phyloP scores from a whole-genome alignment of 1,140 invertebrate genomes.

The Brachystomella parvula region DNA sequence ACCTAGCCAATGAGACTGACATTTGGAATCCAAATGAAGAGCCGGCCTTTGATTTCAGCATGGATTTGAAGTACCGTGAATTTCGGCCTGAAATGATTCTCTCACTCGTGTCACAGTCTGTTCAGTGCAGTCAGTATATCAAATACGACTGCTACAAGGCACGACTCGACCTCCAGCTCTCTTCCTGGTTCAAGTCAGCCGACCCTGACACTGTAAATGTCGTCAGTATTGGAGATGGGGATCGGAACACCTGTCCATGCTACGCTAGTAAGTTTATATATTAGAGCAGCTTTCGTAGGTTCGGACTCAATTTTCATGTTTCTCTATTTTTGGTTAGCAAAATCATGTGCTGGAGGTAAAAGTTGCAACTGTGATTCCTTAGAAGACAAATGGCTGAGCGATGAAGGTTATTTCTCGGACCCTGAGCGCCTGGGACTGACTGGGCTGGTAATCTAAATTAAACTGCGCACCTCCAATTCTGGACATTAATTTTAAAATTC shows the following conservation, averaged over 20 bases:
- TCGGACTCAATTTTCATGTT: slow-evolving; percentile 10
- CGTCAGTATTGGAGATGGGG: slow-evolving; percentile 74
- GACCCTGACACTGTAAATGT: slow-evolving; percentile 60
- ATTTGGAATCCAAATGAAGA: slow-evolving; percentile 32
- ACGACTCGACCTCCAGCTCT: slow-evolving; percentile 73
- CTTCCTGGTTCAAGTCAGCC: slow-evolving; percentile 82
- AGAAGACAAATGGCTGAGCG: slow-evolving; percentile 74
- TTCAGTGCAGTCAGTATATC: slow-evolving; percentile 80
- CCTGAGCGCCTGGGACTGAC: slow-evolving; percentile 76
- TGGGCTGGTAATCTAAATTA: slow-evolving; percentile 56
- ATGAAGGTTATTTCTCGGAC: slow-evolving; percentile 73
- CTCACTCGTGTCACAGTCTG: slow-evolving; percentile 75
- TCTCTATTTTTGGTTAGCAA: slow-evolving; percentile 37
- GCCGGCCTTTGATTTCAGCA: slow-evolving; percentile 62
- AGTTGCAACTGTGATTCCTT: slow-evolving; percentile 75
- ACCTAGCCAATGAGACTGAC: slow-evolving; percentile 72
- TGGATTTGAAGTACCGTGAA: slow-evolving; percentile 76
- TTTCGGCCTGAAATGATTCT: slow-evolving; percentile 83
- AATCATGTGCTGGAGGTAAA: slow-evolving; percentile 52
- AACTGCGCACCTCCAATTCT: background rate
- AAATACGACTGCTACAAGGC: slow-evolving; percentile 86
- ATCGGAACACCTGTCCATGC: slow-evolving; percentile 52
- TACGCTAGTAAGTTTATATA: slow-evolving; percentile 52
- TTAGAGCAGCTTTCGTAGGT: background rate
- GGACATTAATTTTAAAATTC: background rate